These are phyloP conservation scores for Andrena camellia DNA, from an alignment of 2,888 invertebrate species.

Conservation along the genomic window DNA sequence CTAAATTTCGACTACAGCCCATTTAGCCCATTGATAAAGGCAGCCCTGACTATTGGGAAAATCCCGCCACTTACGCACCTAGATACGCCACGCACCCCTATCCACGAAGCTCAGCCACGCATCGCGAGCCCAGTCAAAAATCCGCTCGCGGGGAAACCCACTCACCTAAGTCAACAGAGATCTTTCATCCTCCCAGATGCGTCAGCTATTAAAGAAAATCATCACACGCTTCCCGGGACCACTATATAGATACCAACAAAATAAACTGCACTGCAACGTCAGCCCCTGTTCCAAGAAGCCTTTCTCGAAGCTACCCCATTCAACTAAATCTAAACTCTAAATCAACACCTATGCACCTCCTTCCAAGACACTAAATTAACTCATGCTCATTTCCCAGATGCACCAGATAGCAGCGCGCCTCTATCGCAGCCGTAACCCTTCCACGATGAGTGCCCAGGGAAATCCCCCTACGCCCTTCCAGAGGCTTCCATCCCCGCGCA, in stretches of 20 bases:
- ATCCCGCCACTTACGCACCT: not conserved
- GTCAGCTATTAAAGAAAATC: slow-evolving; percentile 9
- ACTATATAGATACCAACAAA: not conserved
- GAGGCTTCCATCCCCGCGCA: no score
- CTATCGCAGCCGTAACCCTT: no score
- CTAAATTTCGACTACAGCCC: no score
- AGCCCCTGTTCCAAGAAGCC: not conserved
- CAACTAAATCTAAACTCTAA: no score
- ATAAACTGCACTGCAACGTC: not conserved
- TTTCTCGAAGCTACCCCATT: no score
- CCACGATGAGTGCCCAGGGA: no score
- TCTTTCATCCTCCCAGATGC: not conserved
- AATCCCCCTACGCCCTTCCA: no score
- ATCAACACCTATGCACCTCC: no score
- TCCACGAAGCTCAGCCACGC: not conserved
- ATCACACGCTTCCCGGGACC: not conserved
- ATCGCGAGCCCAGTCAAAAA: not conserved
- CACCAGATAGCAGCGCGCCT: no score
- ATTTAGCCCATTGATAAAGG: no score
- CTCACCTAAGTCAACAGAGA: not conserved
- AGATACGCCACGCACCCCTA: not conserved
- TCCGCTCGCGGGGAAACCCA: slow-evolving; percentile 14
- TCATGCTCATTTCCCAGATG: no score
- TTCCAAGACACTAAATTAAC: no score
- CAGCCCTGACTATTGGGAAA: not conserved